Conservation (phyloP, 2,888 invertebrate genomes). For the Phymatocera aterrima region DNA sequence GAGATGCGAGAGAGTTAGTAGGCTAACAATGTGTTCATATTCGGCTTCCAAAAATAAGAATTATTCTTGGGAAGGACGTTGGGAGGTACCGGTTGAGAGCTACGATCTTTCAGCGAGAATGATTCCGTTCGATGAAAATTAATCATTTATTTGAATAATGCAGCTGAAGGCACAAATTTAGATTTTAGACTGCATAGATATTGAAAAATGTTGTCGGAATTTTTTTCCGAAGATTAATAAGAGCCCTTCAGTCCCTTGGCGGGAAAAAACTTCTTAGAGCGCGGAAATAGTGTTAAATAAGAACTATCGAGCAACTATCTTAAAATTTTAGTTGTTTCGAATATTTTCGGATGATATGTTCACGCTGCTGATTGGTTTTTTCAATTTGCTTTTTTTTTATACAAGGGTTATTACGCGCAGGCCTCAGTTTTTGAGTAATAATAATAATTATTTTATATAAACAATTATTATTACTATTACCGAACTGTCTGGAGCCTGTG, state of each 20-base stretch:
- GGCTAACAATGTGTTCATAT: constrained; percentile 79
- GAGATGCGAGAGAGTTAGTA: constrained; percentile 82
- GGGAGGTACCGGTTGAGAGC: constrained; percentile 66
- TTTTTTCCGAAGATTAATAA: not conserved
- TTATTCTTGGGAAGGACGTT: constrained; percentile 58
- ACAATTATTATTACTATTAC: constrained; percentile 10
- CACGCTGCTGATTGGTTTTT: not conserved
- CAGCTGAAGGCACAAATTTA: not conserved
- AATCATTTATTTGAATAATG: constrained; percentile 13
- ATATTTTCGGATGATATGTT: not conserved
- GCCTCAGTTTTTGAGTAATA: not conserved
- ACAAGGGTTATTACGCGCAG: not conserved
- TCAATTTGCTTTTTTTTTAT: constrained; percentile 9
- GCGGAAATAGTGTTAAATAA: not conserved
- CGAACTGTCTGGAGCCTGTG: not conserved
- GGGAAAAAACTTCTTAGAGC: not conserved
- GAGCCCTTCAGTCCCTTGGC: not conserved
- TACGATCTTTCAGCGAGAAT: constrained; percentile 64
- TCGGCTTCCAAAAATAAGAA: constrained; percentile 52
- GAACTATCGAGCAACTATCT: not conserved
- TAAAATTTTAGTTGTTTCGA: not conserved
- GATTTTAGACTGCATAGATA: not conserved
- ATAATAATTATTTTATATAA: not conserved
- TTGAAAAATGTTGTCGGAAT: not conserved
- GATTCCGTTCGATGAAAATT: constrained; percentile 51